phyloP scores from a whole-genome alignment of 2,113 vertebrate species.

The Chaenocephalus aceratus region DNA sequence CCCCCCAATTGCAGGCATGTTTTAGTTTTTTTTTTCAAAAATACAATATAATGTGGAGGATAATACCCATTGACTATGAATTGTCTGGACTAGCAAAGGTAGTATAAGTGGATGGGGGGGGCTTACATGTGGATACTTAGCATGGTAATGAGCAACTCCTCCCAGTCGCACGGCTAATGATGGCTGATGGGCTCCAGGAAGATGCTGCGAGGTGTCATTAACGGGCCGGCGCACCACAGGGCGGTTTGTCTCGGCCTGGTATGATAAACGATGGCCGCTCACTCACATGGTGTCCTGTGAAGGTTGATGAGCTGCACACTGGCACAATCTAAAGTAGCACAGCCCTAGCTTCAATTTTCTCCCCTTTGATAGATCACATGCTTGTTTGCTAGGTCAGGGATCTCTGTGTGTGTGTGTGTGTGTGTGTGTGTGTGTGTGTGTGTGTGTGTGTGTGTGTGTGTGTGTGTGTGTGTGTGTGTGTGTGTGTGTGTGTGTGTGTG shows the following conservation, averaged over 20 bases:
- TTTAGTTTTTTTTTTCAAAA: neutral
- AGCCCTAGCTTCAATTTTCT: constrained; percentile 16
- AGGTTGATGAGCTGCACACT: constrained; percentile 63
- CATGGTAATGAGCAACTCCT: constrained; percentile 41
- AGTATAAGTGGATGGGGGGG: neutral
- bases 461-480: constrained; percentile 1
- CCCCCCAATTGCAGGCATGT: neutral
- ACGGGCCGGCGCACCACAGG: constrained; percentile 18
- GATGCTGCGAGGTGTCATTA: constrained; percentile 49
- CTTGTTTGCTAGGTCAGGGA: constrained; percentile 12
- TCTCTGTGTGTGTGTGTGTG: neutral
- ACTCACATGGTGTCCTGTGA: constrained; percentile 25
- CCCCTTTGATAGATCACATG: constrained; percentile 4
- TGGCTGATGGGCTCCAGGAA: constrained; percentile 31
- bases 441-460: constrained; percentile 9
- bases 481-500: constrained; percentile 15
- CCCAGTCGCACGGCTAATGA: constrained; percentile 42
- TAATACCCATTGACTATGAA: neutral
- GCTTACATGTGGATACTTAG: constrained; percentile 12
- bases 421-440: constrained; percentile 1
- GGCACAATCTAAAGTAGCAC: constrained; percentile 40
- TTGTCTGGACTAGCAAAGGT: neutral
- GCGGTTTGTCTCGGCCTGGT: constrained; percentile 15
- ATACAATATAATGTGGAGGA: neutral
- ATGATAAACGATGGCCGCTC: constrained; percentile 58